phyloP scores from a whole-genome alignment of 1,140 invertebrate genomes.

The Drosophila lowei region DNA sequence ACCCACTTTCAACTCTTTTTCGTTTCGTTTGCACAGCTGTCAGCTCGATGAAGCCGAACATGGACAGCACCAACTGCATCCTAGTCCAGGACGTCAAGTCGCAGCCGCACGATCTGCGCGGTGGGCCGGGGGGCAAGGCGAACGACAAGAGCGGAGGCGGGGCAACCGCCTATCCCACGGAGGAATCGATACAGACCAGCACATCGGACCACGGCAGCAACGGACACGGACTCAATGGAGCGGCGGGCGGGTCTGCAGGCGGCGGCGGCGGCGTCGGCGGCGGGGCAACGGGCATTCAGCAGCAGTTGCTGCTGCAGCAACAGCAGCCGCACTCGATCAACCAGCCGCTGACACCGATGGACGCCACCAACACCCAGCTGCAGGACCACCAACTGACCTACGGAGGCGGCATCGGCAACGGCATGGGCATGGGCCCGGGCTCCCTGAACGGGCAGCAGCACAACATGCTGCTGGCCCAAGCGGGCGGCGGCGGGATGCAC shows the following conservation, averaged over 20 bases:
- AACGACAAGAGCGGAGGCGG: conserved; percentile 78
- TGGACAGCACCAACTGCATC: conserved; percentile 93
- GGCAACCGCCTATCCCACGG: conserved; percentile 72
- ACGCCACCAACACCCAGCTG: conserved; percentile 75
- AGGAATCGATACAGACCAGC: conserved; percentile 88
- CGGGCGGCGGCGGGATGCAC: conserved; percentile 31
- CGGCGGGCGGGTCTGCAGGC: background rate
- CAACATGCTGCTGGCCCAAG: conserved; percentile 79
- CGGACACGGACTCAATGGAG: conserved; percentile 20
- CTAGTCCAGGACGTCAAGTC: conserved; percentile 94
- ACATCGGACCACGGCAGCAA: conserved; percentile 86
- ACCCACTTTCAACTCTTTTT: background rate
- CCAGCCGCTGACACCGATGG: conserved; percentile 70
- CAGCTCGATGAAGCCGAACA: conserved; percentile 92
- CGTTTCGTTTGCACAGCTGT: conserved; percentile 87
- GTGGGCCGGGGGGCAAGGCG: conserved; percentile 73
- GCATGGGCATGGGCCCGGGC: conserved; percentile 11
- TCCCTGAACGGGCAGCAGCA: conserved; percentile 32
- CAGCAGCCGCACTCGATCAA: conserved; percentile 78
- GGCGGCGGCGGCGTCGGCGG: background rate
- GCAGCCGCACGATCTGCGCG: conserved; percentile 90
- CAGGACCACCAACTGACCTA: conserved; percentile 75
- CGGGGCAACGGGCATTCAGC: conserved; percentile 65
- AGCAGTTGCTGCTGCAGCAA: conserved; percentile 73
- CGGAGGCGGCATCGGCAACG: conserved; percentile 36